These are phyloP conservation scores for Drosophila pallidifrons DNA, from an alignment of 1,140 invertebrate species.

Conservation along the genomic window DNA sequence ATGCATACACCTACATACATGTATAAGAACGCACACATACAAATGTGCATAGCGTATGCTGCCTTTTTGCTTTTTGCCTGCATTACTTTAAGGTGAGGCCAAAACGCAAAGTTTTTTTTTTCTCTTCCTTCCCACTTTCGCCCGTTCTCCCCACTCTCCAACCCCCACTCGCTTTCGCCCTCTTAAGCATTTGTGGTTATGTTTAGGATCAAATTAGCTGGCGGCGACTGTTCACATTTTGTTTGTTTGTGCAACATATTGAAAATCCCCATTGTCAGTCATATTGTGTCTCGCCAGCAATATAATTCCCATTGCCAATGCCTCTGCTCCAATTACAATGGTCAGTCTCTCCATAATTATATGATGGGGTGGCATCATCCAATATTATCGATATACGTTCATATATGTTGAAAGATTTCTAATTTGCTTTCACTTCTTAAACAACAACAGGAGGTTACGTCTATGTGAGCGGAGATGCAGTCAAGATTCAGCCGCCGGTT, in stretches of 20 bases:
- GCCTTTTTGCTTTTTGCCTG: slow-evolving; percentile 24
- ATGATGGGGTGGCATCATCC: background rate
- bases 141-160: background rate
- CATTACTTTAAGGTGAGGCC: slow-evolving; percentile 59
- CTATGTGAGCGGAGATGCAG: slow-evolving; percentile 84
- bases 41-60: slow-evolving; percentile 23
- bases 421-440: slow-evolving; percentile 9
- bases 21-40: slow-evolving; percentile 22
- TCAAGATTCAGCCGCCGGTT: slow-evolving; percentile 79
- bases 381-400: background rate
- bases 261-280: slow-evolving; percentile 10
- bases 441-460: slow-evolving; percentile 76
- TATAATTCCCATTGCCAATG: slow-evolving; percentile 20
- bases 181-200: slow-evolving; percentile 42
- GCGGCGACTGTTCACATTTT: slow-evolving; percentile 33
- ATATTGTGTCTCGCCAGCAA: slow-evolving; percentile 30
- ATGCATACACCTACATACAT: slow-evolving; percentile 15
- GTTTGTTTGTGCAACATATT: slow-evolving; percentile 46
- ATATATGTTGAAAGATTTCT: background rate
- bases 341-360: too few species aligned
- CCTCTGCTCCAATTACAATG: slow-evolving; percentile 29
- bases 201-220: slow-evolving; percentile 59
- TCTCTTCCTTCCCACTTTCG: slow-evolving; percentile 9
- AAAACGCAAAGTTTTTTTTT: slow-evolving; percentile 47
- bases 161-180: background rate